Evolutionary conservation across 1,140 invertebrate genomes (phyloP), one percentile per base, ranked within the genome.

Genomic region (Caenorhabditis elegans): DNA sequence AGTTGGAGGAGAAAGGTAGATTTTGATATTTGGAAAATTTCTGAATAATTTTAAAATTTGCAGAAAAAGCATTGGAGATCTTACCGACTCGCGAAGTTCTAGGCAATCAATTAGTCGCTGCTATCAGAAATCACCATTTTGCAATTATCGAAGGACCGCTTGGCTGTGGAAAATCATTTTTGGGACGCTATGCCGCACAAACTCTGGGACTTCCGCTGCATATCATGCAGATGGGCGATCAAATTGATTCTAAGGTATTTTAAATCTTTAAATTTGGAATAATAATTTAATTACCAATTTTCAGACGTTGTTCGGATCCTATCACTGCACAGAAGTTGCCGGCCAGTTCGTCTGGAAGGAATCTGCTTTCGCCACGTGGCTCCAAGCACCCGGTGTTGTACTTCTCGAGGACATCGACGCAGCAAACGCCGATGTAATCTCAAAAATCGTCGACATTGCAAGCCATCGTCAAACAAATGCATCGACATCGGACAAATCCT

Each of bases 261-360:
- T 34, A 60, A 26, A 43, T 49, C 19, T 31, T 49, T 28, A 31
- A 48, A 83, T 46, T 43, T 39, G n/a, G n/a, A 36, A 80, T 46
- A 17, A 43, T 11, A 43, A 43, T 43, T 43, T 43, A 8, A 43
- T 15, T 43, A 15, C 79, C 1, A 80, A 31, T 82, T 85, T 89
- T 31, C 83, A 92, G 91, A 94, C 96, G 92, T 90, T 99, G 17
- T 90, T 99, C 13, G 97, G 97, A 6, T 94, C 95, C 31, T 98
- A 99, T 91, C 92, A 94, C 85, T 98, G 97, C 90, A 97, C 97
- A 0, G 96, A 98, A 89, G 92, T 97, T 43, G 96, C 96, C 4
- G 97, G 97, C 46, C 95, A 99, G 91, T 99, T 99, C 91, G 90
- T 96, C 34, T 99, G 97, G 97, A 93, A 94, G 86, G 93, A 96